Percentiles rank a stretch among this genome's conserved stretches.
phyloP scores from a whole-genome alignment of 1,140 invertebrate species.

The Drosophila pseudoobscura region DNA sequence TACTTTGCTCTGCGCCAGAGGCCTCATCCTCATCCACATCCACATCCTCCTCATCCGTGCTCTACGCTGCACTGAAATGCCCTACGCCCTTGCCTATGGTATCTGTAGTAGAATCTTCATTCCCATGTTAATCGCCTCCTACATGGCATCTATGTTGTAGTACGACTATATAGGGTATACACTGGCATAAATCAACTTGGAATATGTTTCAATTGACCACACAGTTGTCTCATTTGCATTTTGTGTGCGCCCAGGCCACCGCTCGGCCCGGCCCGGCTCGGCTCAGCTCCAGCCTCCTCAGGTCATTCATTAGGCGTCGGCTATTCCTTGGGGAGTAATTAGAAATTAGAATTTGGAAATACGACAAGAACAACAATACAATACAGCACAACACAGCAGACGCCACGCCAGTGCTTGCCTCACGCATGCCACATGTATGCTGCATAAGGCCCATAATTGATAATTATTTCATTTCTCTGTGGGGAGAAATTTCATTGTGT shows the following conservation, averaged over 20 bases:
- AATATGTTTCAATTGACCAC: slow-evolving; percentile 64
- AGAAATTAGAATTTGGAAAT: slow-evolving; percentile 45
- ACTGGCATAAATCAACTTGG: slow-evolving; percentile 62
- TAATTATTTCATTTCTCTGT: slow-evolving; percentile 46
- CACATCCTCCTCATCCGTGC: neutral
- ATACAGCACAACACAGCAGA: neutral
- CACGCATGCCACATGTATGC: slow-evolving; percentile 9
- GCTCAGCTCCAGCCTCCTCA: slow-evolving; percentile 23
- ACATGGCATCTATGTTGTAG: slow-evolving; percentile 20
- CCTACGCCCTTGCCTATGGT: slow-evolving; percentile 10
- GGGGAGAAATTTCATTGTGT: slow-evolving; percentile 27
- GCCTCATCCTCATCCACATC: neutral
- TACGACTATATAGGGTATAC: slow-evolving; percentile 13
- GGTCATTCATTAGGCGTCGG: slow-evolving; percentile 40
- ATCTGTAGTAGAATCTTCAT: slow-evolving; percentile 69
- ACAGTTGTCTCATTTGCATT: slow-evolving; percentile 48
- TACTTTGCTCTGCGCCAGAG: slow-evolving; percentile 37
- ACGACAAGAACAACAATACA: slow-evolving; percentile 29
- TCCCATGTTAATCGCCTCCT: slow-evolving; percentile 67
- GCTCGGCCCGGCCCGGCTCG: too few species aligned
- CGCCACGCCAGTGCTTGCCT: too few species aligned
- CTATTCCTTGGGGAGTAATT: slow-evolving; percentile 54
- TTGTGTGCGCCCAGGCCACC: slow-evolving; percentile 11
- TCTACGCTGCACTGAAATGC: neutral
- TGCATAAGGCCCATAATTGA: slow-evolving; percentile 35